A percentile compares a stretch with the other conserved stretches of the same genome.
These are phyloP conservation scores for Eulemur rufifrons DNA, from an alignment of 2,113 vertebrate genomes.

Conservation along the genomic window DNA sequence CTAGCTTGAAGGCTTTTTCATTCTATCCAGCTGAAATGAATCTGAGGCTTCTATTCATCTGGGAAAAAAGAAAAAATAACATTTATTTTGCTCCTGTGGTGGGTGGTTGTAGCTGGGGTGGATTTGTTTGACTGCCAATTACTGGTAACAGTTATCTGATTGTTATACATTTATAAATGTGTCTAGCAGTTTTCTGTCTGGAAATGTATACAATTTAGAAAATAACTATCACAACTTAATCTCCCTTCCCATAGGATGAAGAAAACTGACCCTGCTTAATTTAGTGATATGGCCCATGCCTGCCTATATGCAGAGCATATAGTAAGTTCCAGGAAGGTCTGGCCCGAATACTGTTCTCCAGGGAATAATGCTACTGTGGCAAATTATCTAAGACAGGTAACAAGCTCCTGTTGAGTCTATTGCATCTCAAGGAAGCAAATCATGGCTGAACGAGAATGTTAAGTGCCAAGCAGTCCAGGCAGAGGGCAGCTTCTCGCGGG, in stretches of 20 bases:
- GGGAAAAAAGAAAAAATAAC: conserved; percentile 59
- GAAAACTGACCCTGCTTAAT: conserved; percentile 23
- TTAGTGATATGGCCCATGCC: neutral
- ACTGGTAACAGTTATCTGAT: conserved; percentile 71
- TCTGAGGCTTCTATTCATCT: conserved; percentile 69
- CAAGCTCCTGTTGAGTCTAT: neutral
- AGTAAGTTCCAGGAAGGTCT: neutral
- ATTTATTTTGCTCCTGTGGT: conserved; percentile 71
- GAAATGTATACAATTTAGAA: conserved; percentile 27
- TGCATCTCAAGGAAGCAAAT: neutral
- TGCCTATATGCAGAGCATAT: neutral
- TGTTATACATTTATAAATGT: conserved; percentile 64
- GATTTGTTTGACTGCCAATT: conserved; percentile 73
- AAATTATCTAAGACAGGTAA: neutral
- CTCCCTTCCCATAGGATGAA: neutral
- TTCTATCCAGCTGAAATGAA: conserved; percentile 68
- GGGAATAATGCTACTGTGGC: neutral
- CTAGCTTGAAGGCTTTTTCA: conserved; percentile 65
- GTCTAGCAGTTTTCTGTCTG: conserved; percentile 55
- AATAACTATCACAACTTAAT: conserved; percentile 4
- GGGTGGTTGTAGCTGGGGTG: conserved; percentile 49
- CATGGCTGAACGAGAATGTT: neutral
- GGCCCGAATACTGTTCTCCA: neutral
- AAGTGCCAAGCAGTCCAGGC: neutral
- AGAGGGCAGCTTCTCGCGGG: neutral